Conservation (phyloP, 2,888 invertebrate genomes). For the Mantis religiosa region DNA sequence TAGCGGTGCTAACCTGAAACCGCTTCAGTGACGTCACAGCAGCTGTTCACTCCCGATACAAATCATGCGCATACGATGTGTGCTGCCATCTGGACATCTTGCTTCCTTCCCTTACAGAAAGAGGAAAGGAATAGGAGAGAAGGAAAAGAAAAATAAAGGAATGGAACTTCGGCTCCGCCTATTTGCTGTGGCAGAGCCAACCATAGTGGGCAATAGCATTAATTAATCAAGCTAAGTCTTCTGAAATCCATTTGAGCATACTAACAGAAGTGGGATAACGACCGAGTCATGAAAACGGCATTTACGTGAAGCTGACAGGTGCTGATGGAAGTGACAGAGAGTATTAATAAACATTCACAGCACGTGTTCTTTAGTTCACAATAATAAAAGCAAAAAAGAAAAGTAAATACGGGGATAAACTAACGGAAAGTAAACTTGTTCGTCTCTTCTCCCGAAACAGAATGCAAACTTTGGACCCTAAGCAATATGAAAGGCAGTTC, state of each 20-base stretch:
- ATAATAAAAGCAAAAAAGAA: neutral
- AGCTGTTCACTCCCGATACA: neutral
- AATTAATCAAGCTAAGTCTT: neutral
- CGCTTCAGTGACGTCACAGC: neutral
- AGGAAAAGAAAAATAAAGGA: neutral
- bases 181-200: neutral
- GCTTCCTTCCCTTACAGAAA: neutral
- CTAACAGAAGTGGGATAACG: neutral
- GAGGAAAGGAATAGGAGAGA: neutral
- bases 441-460: too few relatives aligned
- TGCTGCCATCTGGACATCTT: conserved; percentile 1
- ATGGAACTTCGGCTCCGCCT: neutral
- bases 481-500: too few relatives aligned
- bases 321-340: neutral
- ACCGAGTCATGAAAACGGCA: neutral
- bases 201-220: neutral
- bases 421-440: neutral
- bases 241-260: neutral
- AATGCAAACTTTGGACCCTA: too few relatives aligned
- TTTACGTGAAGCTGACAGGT: neutral
- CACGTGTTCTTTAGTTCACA: neutral
- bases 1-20: neutral
- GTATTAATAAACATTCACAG: neutral
- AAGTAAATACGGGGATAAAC: neutral
- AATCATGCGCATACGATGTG: neutral